Conservation (phyloP, 2,113 vertebrate genomes). For the Panurus biarmicus region DNA sequence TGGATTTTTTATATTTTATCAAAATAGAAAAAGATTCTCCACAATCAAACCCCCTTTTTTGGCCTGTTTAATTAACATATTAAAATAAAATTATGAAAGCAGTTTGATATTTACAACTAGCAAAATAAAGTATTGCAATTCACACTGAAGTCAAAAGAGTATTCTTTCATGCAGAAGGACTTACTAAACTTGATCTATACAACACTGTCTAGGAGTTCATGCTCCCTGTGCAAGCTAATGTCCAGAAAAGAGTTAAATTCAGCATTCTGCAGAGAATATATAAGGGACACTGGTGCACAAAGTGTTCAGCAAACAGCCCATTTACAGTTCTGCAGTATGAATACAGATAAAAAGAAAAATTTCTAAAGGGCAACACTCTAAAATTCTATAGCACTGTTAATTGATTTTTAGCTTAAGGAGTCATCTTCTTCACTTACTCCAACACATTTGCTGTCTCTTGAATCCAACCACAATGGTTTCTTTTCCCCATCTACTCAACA, state of each 20-base stretch:
- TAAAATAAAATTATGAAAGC: not conserved
- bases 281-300: not conserved
- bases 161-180: not conserved
- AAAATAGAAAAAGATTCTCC: not conserved
- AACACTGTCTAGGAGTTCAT: not conserved
- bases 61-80: not conserved
- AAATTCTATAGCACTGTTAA: not conserved
- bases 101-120: not conserved
- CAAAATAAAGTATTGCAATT: not conserved
- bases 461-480: not conserved
- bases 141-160: not conserved
- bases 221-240: not conserved
- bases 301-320: rapidly evolving
- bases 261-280: not conserved
- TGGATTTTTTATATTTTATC: not conserved
- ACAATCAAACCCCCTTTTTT: not conserved
- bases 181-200: not conserved
- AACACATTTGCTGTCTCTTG: not conserved
- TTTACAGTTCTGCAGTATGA: not conserved
- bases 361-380: not conserved
- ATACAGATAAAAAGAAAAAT: not conserved
- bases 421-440: not conserved
- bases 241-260: slow-evolving; percentile 21
- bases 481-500: not conserved
- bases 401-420: not conserved